phyloP scores from a whole-genome alignment of 2,888 invertebrate species.

The Caenorhabditis angaria region DNA sequence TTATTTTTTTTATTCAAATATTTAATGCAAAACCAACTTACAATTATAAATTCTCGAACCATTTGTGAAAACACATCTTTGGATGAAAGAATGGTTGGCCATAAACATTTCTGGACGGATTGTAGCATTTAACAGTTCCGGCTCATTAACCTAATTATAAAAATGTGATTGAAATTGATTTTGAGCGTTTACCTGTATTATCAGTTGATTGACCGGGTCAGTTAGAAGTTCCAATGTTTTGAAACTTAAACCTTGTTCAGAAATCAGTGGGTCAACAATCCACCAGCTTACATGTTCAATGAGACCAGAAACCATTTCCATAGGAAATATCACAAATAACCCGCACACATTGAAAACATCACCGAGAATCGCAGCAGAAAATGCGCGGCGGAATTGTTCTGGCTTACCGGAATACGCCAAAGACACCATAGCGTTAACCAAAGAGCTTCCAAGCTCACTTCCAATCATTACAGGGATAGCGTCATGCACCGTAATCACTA shows the following conservation, averaged over 20 bases:
- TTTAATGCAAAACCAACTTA: constrained; percentile 17
- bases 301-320: constrained; percentile 73
- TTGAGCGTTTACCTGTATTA: constrained; percentile 52
- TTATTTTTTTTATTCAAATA: constrained; percentile 8
- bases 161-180: background rate
- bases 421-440: constrained; percentile 76
- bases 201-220: constrained; percentile 61
- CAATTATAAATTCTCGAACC: constrained; percentile 55
- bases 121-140: constrained; percentile 53
- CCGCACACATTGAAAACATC: constrained; percentile 77
- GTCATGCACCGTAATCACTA: constrained; percentile 72
- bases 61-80: constrained; percentile 51
- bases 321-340: constrained; percentile 75
- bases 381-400: constrained; percentile 73
- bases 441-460: constrained; percentile 76
- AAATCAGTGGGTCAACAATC: constrained; percentile 58
- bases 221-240: constrained; percentile 63
- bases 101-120: constrained; percentile 50
- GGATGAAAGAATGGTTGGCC: constrained; percentile 54
- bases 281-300: constrained; percentile 59
- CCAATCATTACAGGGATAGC: constrained; percentile 77
- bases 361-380: constrained; percentile 77
- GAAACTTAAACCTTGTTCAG: constrained; percentile 55
- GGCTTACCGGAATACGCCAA: constrained; percentile 73
- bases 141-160: constrained; percentile 52